These are phyloP conservation scores for Hycleus phaleratus DNA, from an alignment of 1,140 invertebrate genomes.

Conservation along the genomic window DNA sequence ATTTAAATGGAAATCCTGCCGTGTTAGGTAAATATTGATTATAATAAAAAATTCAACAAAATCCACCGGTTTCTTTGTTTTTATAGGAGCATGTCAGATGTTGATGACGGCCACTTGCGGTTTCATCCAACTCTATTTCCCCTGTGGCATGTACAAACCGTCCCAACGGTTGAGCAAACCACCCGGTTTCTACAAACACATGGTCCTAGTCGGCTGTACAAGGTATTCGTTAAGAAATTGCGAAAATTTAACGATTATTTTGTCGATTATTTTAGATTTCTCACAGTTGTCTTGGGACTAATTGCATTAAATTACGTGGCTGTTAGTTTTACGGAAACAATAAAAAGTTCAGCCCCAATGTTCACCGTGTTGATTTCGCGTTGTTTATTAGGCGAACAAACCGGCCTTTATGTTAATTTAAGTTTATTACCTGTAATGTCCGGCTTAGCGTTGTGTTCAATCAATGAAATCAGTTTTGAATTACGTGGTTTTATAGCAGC, in stretches of 20 bases:
- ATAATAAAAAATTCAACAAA: background rate
- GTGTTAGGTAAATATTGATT: constrained; percentile 57
- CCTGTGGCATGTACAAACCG: constrained; percentile 63
- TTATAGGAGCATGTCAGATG: constrained; percentile 64
- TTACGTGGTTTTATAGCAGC: constrained; percentile 69
- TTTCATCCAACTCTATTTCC: constrained; percentile 68
- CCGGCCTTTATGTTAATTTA: constrained; percentile 67
- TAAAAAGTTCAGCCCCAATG: constrained; percentile 77
- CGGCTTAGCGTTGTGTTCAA: constrained; percentile 73
- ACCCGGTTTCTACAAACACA: constrained; percentile 66
- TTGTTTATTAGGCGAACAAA: constrained; percentile 61
- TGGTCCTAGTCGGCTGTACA: constrained; percentile 68
- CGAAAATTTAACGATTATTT: background rate
- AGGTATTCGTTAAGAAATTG: constrained; percentile 43
- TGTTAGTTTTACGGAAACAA: constrained; percentile 80
- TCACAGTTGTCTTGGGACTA: constrained; percentile 67
- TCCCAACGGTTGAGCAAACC: constrained; percentile 55
- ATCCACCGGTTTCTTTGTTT: constrained; percentile 13
- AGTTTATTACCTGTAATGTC: constrained; percentile 80
- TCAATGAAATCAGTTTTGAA: constrained; percentile 77
- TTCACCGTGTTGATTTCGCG: constrained; percentile 76
- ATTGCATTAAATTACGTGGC: constrained; percentile 76
- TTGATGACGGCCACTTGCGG: constrained; percentile 69
- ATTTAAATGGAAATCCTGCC: constrained; percentile 69
- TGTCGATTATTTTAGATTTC: constrained; percentile 50